Conservation (phyloP, 2,113 vertebrate genomes). For the Penelope pileata region DNA sequence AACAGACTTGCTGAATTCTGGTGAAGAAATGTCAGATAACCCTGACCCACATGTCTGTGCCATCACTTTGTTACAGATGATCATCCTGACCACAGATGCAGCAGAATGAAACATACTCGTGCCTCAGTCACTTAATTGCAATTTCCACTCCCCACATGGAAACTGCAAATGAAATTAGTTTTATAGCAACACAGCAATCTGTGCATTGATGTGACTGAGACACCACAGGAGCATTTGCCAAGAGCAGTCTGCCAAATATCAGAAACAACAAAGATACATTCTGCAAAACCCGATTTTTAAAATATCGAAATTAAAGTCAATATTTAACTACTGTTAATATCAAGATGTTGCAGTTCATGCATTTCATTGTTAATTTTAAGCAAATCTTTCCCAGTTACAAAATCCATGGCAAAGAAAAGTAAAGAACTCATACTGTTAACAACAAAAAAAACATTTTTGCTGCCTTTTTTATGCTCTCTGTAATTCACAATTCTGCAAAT, state of each 20-base stretch:
- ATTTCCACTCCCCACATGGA: not conserved
- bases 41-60: not conserved
- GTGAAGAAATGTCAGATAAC: not conserved
- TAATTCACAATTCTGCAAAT: not conserved
- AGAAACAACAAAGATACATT: not conserved
- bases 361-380: not conserved
- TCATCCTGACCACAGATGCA: not conserved
- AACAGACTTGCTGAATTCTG: not conserved
- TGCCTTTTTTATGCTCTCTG: not conserved
- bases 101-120: not conserved
- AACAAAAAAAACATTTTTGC: not conserved
- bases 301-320: not conserved
- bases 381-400: not conserved
- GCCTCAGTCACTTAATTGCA: not conserved
- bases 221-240: not conserved
- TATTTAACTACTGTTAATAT: not conserved
- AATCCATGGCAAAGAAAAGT: not conserved
- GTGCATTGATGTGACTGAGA: not conserved
- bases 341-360: not conserved
- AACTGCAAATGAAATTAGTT: not conserved
- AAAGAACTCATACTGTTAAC: not conserved
- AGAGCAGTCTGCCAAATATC: not conserved
- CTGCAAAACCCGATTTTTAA: not conserved
- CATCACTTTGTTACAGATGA: not conserved
- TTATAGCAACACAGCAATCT: not conserved